phyloP scores from a whole-genome alignment of 2,888 invertebrate genomes.

The Pammene aurita region DNA sequence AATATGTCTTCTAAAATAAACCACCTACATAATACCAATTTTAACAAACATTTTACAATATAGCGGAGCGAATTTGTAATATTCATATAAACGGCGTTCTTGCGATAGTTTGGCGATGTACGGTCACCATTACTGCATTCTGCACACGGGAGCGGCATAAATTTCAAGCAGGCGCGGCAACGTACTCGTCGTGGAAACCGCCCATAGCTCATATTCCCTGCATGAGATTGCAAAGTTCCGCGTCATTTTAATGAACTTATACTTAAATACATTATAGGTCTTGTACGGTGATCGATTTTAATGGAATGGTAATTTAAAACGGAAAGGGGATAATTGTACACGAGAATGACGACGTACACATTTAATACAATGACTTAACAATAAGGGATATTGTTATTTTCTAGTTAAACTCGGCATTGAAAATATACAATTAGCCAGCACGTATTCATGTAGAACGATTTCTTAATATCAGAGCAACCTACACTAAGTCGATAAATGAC shows the following conservation, averaged over 20 bases:
- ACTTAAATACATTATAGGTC: constrained; percentile 32
- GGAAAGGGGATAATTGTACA: not conserved
- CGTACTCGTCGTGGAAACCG: constrained; percentile 58
- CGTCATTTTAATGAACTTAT: constrained; percentile 53
- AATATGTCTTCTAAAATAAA: constrained; percentile 1
- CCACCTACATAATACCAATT: constrained; percentile 11
- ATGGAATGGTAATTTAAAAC: constrained; percentile 1
- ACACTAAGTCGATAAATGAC: no score
- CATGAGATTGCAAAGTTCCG: constrained; percentile 48
- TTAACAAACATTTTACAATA: constrained; percentile 23
- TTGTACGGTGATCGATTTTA: constrained; percentile 22
- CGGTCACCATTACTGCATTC: constrained; percentile 65
- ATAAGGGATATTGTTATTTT: no score
- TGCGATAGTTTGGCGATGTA: constrained; percentile 60
- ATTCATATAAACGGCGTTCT: constrained; percentile 48
- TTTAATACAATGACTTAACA: not conserved
- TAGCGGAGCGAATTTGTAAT: constrained; percentile 36
- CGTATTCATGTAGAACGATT: no score
- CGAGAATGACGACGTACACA: not conserved
- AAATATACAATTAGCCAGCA: no score
- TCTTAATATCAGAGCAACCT: no score
- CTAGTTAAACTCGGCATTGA: no score
- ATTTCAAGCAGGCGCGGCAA: constrained; percentile 64
- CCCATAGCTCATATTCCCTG: constrained; percentile 36
- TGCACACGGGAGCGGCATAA: constrained; percentile 68